These are phyloP conservation scores for Boloria euphrosyne DNA, from an alignment of 2,888 invertebrate genomes.

Conservation along the genomic window DNA sequence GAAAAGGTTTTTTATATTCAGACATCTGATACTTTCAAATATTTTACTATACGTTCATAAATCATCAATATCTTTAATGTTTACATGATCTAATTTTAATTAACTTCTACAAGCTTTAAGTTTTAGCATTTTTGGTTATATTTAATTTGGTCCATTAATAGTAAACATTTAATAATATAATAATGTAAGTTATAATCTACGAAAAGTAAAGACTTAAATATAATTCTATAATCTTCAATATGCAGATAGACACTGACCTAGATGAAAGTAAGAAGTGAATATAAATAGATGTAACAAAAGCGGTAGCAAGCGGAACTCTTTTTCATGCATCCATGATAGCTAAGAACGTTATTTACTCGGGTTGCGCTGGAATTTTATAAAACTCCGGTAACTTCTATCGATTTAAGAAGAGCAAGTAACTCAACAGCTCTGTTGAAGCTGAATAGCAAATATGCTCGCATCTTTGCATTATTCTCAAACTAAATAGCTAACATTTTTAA, in stretches of 20 bases:
- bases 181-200: too few relatives aligned
- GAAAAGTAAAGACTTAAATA: too few relatives aligned
- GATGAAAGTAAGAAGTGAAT: conserved; percentile 12
- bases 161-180: too few relatives aligned
- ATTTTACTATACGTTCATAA: too few relatives aligned
- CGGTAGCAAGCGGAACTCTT: conserved; percentile 13
- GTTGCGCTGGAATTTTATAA: conserved; percentile 13
- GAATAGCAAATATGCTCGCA: not conserved
- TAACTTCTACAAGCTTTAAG: too few relatives aligned
- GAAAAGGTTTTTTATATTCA: too few relatives aligned
- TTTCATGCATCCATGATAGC: conserved; percentile 13
- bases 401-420: conserved; percentile 1
- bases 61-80: too few relatives aligned
- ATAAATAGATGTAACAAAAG: conserved; percentile 20
- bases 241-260: conserved; percentile 18
- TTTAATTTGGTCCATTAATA: too few relatives aligned
- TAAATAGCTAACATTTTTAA: too few relatives aligned
- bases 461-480: not conserved
- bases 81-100: too few relatives aligned
- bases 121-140: too few relatives aligned
- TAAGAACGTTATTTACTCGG: conserved; percentile 17
- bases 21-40: too few relatives aligned
- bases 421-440: conserved; percentile 2
- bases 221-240: conserved; percentile 10
- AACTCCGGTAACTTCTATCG: conserved; percentile 7